Evolutionary conservation across 2,888 invertebrate species (phyloP).

Genomic region (Amphimallon solstitiale): DNA sequence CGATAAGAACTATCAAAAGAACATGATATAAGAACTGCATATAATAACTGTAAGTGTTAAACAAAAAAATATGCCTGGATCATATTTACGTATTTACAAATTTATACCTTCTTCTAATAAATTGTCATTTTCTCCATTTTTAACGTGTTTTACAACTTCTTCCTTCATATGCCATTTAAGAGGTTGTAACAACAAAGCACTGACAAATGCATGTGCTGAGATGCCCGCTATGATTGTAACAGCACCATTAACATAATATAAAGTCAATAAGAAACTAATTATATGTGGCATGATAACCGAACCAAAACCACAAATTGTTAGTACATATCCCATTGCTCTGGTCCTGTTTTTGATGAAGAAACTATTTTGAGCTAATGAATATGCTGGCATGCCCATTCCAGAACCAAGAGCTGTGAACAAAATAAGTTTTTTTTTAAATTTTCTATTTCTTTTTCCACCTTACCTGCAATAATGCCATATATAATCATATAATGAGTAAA

Average conservation of each 20-base stretch:
- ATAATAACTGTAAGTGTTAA: too few species aligned
- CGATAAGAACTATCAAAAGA: too few species aligned
- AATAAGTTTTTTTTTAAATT: not conserved
- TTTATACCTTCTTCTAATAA: conserved; percentile 15
- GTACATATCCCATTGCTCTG: conserved; percentile 71
- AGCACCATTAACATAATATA: conserved; percentile 71
- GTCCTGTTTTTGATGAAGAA: conserved; percentile 72
- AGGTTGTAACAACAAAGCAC: conserved; percentile 72
- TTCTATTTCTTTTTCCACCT: conserved; percentile 45
- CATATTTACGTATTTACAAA: not conserved
- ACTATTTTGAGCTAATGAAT: conserved; percentile 72
- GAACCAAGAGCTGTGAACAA: conserved; percentile 70
- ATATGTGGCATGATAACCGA: conserved; percentile 72
- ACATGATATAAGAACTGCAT: too few species aligned
- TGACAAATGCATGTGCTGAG: conserved; percentile 70
- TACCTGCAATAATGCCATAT: conserved; percentile 77
- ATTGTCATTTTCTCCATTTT: conserved; percentile 14
- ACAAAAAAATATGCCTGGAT: not conserved
- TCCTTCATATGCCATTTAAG: conserved; percentile 71
- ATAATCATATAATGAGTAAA: conserved; percentile 71
- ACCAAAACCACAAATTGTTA: conserved; percentile 74
- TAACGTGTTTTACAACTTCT: conserved; percentile 37
- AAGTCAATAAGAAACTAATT: conserved; percentile 67
- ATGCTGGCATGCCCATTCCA: conserved; percentile 70
- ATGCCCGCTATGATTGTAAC: conserved; percentile 71